Percentiles rank a stretch among this genome's conserved stretches.
Evolutionary conservation across 2,888 invertebrate species (phyloP).

Genomic region (Agrochola macilenta): DNA sequence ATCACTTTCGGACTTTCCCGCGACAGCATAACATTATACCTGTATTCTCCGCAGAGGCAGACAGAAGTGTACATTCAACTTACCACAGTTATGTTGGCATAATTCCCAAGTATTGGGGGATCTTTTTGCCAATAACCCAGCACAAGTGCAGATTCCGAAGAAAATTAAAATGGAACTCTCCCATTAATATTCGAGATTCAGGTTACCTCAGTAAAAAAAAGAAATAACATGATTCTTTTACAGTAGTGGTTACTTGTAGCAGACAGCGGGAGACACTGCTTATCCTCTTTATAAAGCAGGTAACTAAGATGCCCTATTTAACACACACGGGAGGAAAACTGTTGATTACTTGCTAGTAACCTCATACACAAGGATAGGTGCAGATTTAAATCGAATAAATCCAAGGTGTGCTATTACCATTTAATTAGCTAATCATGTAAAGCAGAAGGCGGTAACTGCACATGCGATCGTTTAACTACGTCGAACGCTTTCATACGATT

Average conservation of each 20-base stretch:
- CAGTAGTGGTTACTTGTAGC: too few relatives aligned
- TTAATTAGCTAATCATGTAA: slow-evolving; percentile 54
- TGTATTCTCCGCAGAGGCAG: too few relatives aligned
- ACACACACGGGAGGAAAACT: not conserved
- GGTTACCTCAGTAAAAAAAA: not conserved
- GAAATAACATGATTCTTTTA: too few relatives aligned
- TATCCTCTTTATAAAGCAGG: not conserved
- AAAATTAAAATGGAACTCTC: not conserved
- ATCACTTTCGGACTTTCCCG: too few relatives aligned
- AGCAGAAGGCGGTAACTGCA: slow-evolving; percentile 34
- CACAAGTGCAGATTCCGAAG: not conserved
- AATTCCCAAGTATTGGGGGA: too few relatives aligned
- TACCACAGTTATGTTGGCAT: not conserved
- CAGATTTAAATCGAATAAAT: slow-evolving; percentile 17
- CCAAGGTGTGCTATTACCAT: slow-evolving; percentile 45
- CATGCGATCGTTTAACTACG: slow-evolving; percentile 45
- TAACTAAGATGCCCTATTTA: too few relatives aligned
- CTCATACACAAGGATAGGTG: not conserved
- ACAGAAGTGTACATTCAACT: not conserved
- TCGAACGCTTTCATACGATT: slow-evolving; percentile 15
- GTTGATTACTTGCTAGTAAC: not conserved
- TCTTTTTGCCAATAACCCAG: too few relatives aligned
- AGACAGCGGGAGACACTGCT: not conserved
- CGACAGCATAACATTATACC: too few relatives aligned
- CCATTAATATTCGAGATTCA: not conserved